Conservation (phyloP, 1,140 invertebrate species). For the Papilio dardanus region DNA sequence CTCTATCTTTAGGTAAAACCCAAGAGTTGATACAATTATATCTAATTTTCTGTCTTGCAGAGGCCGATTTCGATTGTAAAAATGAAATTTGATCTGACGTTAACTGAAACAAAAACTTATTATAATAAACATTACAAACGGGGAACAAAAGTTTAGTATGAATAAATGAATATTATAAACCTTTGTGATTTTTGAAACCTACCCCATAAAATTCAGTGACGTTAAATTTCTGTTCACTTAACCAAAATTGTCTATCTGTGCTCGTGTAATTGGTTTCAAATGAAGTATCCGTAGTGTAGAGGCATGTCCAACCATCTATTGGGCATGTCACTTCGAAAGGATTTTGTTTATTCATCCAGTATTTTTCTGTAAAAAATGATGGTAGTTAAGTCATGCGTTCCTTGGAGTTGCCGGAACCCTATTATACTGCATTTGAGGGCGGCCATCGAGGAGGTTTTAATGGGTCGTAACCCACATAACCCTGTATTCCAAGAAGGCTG, state of each 20-base stretch:
- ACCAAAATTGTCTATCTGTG: conserved; percentile 20
- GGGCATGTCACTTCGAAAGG: not conserved
- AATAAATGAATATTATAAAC: not conserved
- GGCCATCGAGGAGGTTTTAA: no score
- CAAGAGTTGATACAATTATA: conserved; percentile 39
- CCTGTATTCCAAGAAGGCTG: no score
- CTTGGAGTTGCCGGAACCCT: no score
- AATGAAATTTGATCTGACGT: conserved; percentile 35
- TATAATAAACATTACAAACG: not conserved
- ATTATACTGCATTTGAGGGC: no score
- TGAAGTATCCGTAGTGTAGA: not conserved
- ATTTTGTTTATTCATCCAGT: conserved; percentile 6
- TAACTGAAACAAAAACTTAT: conserved; percentile 38
- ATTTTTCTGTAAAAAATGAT: not conserved
- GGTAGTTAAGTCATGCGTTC: no score
- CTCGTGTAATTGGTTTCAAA: not conserved
- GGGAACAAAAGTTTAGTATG: not conserved
- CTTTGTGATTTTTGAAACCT: no score
- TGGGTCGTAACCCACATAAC: no score
- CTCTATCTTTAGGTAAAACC: conserved; percentile 5
- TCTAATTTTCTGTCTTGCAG: conserved; percentile 35
- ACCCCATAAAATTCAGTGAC: conserved; percentile 34
- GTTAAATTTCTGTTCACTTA: conserved; percentile 32
- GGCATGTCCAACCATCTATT: conserved; percentile 26
- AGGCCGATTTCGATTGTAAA: conserved; percentile 33